Percentiles rank a stretch among this genome's conserved stretches.
phyloP scores from a whole-genome alignment of 2,888 invertebrate genomes.

The Hanleya hanleyi region DNA sequence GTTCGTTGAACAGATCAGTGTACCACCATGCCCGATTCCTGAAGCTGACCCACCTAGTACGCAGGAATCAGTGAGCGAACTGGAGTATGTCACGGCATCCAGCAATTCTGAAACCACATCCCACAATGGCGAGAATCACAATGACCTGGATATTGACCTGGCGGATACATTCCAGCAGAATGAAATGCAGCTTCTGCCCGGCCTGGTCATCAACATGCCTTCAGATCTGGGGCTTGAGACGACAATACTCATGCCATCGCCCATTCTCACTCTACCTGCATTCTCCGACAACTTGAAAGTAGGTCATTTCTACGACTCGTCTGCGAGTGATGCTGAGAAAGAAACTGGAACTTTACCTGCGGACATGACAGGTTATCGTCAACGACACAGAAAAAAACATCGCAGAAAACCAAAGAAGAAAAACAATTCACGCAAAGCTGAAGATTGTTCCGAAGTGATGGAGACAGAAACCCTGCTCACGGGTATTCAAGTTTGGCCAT shows the following conservation, averaged over 20 bases:
- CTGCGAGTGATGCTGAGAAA: no score
- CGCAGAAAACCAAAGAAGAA: no score
- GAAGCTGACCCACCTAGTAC: neutral
- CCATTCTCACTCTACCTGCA: neutral
- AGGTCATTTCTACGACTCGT: no score
- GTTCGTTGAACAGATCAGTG: neutral
- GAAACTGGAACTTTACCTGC: no score
- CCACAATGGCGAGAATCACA: neutral
- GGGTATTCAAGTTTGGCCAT: no score
- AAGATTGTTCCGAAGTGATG: no score
- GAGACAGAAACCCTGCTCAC: no score
- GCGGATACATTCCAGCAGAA: neutral
- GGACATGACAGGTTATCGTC: no score
- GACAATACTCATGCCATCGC: neutral
- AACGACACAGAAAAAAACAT: no score
- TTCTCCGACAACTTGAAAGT: no score
- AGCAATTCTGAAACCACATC: slow-evolving; percentile 20
- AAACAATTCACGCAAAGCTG: no score
- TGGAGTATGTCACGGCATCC: slow-evolving; percentile 56
- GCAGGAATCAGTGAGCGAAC: slow-evolving; percentile 41
- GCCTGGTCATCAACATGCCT: neutral
- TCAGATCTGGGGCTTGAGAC: neutral
- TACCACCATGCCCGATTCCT: neutral
- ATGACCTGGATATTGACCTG: neutral
- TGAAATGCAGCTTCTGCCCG: neutral